Percentiles rank a stretch among this genome's conserved stretches.
phyloP scores from a whole-genome alignment of 2,888 invertebrate genomes.

The Parthenolecanium corni region DNA sequence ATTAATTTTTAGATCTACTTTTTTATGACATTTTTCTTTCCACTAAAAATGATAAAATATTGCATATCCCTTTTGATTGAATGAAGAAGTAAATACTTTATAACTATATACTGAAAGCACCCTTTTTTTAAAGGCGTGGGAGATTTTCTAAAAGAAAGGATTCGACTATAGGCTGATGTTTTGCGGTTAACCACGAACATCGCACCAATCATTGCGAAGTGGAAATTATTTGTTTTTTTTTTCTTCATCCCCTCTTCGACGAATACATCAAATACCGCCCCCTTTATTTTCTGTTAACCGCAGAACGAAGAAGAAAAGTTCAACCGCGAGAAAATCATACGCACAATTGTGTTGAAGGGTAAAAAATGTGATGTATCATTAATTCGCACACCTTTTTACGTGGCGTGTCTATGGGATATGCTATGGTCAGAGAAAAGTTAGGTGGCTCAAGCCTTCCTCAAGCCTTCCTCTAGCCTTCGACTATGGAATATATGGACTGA shows the following conservation, averaged over 20 bases:
- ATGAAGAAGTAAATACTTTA: too few relatives aligned
- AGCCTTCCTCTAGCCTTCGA: too few relatives aligned
- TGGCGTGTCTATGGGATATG: too few relatives aligned
- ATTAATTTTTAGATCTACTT: too few relatives aligned
- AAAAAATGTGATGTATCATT: too few relatives aligned
- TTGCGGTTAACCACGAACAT: conserved; percentile 27
- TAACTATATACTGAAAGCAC: neutral
- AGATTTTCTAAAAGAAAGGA: neutral
- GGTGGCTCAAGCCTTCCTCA: too few relatives aligned
- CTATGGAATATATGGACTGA: too few relatives aligned
- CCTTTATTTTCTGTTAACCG: conserved; percentile 20
- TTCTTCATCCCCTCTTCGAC: conserved; percentile 16
- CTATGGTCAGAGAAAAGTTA: too few relatives aligned
- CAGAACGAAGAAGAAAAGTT: conserved; percentile 21
- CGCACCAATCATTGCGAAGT: conserved; percentile 23
- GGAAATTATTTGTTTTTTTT: conserved; percentile 26
- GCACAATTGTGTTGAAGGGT: conserved; percentile 13
- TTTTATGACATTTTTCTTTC: neutral
- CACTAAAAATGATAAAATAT: neutral
- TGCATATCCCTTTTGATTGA: neutral
- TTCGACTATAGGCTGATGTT: conserved; percentile 24
- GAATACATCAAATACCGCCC: conserved; percentile 17
- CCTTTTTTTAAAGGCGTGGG: conserved; percentile 1
- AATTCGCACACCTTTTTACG: too few relatives aligned
- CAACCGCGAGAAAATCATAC: conserved; percentile 25